Evolutionary conservation across 2,113 vertebrate species (phyloP).

Genomic region (Sterrhoptilus dennistouni): DNA sequence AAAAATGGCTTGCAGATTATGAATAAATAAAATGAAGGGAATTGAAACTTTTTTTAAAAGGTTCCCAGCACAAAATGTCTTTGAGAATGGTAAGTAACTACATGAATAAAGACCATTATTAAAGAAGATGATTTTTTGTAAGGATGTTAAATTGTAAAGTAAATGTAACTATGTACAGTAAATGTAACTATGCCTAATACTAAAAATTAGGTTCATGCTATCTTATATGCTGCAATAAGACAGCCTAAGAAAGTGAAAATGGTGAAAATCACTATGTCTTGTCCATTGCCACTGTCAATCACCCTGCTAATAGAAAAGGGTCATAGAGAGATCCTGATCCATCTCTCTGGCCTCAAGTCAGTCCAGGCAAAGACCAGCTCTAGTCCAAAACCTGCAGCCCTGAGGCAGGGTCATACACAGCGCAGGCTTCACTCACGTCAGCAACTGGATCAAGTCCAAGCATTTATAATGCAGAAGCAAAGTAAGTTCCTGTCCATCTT

Average conservation of each 20-base stretch:
- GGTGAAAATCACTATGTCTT: neutral
- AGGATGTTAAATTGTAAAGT: neutral
- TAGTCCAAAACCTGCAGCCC: neutral
- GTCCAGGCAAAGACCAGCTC: neutral
- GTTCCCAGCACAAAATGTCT: neutral
- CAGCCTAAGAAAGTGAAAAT: neutral
- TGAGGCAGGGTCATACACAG: neutral
- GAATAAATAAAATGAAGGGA: slow-evolving; percentile 16
- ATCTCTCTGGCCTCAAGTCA: neutral
- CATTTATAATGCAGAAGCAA: neutral
- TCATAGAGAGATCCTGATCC: neutral
- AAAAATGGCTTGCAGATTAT: slow-evolving; percentile 11
- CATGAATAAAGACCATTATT: neutral
- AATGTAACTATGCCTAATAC: neutral
- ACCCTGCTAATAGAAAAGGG: neutral
- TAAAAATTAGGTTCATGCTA: neutral
- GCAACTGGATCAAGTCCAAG: neutral
- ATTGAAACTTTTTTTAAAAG: neutral
- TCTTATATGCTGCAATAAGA: neutral
- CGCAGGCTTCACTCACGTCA: rapidly evolving
- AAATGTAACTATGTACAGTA: neutral
- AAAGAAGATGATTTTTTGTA: neutral
- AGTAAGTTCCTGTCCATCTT: neutral
- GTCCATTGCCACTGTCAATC: neutral
- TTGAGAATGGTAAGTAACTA: neutral